Percentiles rank a stretch among this genome's conserved stretches.
phyloP scores from a whole-genome alignment of 2,113 vertebrate genomes.

The Engystomops pustulosus region DNA sequence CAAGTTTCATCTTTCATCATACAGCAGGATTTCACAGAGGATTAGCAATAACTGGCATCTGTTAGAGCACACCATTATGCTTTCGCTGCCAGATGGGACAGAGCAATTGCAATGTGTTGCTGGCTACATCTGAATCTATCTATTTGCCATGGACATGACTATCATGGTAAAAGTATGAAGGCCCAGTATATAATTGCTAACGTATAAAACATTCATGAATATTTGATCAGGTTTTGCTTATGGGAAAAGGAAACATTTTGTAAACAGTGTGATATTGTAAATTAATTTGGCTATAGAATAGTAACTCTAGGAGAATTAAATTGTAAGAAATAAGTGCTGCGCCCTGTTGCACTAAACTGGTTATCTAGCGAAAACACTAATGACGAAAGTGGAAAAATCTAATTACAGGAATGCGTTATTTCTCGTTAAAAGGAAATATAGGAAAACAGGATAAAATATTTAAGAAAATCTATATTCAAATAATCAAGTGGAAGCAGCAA shows the following conservation, averaged over 20 bases:
- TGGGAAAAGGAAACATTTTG: background rate
- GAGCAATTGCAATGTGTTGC: slow-evolving; percentile 9
- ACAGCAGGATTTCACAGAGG: background rate
- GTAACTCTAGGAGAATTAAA: background rate
- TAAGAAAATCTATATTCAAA: background rate
- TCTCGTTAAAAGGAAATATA: background rate
- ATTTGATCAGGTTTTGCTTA: background rate
- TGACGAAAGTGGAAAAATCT: background rate
- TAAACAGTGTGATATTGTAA: background rate
- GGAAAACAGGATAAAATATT: background rate
- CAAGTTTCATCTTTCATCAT: background rate
- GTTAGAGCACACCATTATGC: background rate
- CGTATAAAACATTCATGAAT: background rate
- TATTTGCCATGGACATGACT: background rate
- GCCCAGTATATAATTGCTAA: background rate
- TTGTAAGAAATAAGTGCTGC: background rate
- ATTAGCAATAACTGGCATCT: slow-evolving; percentile 22
- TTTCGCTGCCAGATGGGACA: slow-evolving; percentile 16
- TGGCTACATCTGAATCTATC: background rate
- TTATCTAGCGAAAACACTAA: background rate
- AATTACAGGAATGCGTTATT: background rate
- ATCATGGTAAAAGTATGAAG: background rate
- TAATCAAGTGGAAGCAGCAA: too few species aligned
- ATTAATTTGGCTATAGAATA: slow-evolving; percentile 10
- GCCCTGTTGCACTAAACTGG: background rate